Conservation (phyloP, 2,113 vertebrate genomes). For the Petromus typicus region DNA sequence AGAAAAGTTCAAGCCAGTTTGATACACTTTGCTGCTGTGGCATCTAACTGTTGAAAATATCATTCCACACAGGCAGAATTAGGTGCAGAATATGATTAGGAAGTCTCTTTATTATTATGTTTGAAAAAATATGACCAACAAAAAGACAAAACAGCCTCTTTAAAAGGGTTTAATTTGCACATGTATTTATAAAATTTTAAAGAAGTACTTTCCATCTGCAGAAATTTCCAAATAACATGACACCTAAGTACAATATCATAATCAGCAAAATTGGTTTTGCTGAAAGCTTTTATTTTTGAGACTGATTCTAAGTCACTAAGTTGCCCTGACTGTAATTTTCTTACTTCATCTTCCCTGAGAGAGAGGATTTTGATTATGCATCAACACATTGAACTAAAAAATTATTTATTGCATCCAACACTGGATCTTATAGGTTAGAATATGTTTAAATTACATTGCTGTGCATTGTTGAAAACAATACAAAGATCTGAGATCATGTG, state of each 20-base stretch:
- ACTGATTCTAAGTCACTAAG: neutral
- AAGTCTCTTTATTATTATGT: neutral
- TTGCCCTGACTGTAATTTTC: neutral
- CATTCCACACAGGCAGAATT: neutral
- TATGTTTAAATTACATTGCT: neutral
- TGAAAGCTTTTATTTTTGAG: too few species aligned
- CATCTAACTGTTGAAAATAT: neutral
- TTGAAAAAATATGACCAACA: neutral
- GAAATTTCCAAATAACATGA: neutral
- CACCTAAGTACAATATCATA: neutral
- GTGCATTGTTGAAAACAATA: neutral
- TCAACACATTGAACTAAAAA: neutral
- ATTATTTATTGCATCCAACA: neutral
- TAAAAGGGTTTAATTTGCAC: neutral
- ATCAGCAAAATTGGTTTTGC: neutral
- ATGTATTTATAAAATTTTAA: neutral
- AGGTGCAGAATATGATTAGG: neutral
- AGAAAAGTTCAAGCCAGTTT: neutral
- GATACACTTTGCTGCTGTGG: neutral
- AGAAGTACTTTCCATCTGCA: neutral
- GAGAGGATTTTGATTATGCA: too few species aligned
- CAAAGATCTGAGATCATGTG: neutral
- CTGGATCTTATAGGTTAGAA: neutral
- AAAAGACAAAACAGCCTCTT: neutral
- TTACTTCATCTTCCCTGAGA: neutral